Evolutionary conservation across 1,140 invertebrate genomes (phyloP).

Genomic region (Coboldia fuscipes): DNA sequence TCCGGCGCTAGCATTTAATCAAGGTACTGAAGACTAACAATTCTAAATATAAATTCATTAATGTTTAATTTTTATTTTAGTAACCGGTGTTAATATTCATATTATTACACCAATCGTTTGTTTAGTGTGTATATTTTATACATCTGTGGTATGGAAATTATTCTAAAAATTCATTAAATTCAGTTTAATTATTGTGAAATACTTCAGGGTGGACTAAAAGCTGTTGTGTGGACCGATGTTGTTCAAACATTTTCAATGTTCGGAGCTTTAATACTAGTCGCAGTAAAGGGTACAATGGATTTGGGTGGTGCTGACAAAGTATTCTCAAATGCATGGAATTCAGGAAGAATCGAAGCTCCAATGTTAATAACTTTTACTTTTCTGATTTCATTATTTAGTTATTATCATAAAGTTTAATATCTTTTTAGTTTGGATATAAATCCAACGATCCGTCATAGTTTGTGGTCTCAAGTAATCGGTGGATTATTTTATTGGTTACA

Average conservation of each 20-base stretch:
- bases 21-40: constrained; percentile 25
- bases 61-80: constrained; percentile 27
- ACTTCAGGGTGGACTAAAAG: constrained; percentile 57
- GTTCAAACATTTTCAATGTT: constrained; percentile 63
- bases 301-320: constrained; percentile 39
- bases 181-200: constrained; percentile 1
- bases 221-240: constrained; percentile 73
- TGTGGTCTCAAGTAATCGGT: constrained; percentile 60
- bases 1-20: constrained; percentile 58
- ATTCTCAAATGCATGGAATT: constrained; percentile 23
- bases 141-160: constrained; percentile 47
- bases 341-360: constrained; percentile 12
- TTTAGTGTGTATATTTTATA: constrained; percentile 77
- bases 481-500: constrained; percentile 55
- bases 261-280: constrained; percentile 40
- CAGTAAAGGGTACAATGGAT: constrained; percentile 39
- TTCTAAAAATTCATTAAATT: constrained; percentile 1
- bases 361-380: constrained; percentile 25
- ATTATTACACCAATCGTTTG: constrained; percentile 64
- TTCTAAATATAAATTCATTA: not conserved
- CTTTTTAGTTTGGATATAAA: constrained; percentile 40
- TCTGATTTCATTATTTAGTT: constrained; percentile 33
- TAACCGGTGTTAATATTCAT: constrained; percentile 67
- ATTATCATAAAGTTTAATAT: constrained; percentile 24
- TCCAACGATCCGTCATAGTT: constrained; percentile 52